Conservation (phyloP, 1,140 invertebrate species). For the Pomacea maculata region DNA sequence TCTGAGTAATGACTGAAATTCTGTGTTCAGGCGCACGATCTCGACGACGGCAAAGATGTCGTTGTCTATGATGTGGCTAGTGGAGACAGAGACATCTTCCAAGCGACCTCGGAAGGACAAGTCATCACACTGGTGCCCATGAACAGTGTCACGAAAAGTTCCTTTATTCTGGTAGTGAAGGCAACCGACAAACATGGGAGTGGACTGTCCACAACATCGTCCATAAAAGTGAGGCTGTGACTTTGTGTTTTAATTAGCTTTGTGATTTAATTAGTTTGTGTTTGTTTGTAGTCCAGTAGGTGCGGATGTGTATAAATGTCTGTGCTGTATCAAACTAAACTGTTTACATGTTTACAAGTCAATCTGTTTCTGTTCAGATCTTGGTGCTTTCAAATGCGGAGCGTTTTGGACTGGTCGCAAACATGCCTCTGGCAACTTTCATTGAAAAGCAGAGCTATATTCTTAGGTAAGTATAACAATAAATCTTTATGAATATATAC, state of each 20-base stretch:
- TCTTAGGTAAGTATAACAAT: neutral
- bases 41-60: conserved; percentile 11
- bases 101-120: conserved; percentile 8
- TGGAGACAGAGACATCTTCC: conserved; percentile 16
- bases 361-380: conserved; percentile 14
- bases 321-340: neutral
- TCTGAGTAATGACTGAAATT: too few relatives aligned
- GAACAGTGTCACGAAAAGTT: neutral
- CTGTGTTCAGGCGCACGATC: conserved; percentile 15
- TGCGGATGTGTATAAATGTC: neutral
- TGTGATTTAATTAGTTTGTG: neutral
- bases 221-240: conserved; percentile 7
- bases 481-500: neutral
- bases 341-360: neutral
- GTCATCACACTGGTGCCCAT: conserved; percentile 19
- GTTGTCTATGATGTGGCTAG: conserved; percentile 3
- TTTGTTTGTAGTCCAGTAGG: neutral
- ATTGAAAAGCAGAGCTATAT: neutral
- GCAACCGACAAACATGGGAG: conserved; percentile 21
- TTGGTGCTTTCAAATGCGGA: conserved; percentile 7
- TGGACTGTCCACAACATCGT: neutral
- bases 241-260: neutral
- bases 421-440: conserved; percentile 7
- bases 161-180: conserved; percentile 10
- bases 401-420: conserved; percentile 23